A percentile compares a stretch with the other conserved stretches of the same genome.
Conservation (phyloP, 2,888 invertebrate genomes). For the Lithophane leautieri region DNA sequence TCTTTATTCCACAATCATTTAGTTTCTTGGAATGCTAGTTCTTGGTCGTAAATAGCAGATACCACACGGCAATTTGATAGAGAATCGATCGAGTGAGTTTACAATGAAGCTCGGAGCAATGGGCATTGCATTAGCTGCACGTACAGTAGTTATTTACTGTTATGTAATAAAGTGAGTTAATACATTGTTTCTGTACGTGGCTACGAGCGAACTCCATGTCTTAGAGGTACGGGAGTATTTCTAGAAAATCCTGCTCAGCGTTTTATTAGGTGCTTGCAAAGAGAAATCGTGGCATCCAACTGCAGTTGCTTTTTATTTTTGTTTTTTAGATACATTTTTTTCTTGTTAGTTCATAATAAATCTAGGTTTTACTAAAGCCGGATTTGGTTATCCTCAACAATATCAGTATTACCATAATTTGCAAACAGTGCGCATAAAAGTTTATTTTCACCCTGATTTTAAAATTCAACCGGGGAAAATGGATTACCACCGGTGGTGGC, state of each 20-base stretch:
- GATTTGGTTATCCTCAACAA: neutral
- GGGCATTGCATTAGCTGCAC: conserved; percentile 51
- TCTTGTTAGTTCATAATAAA: neutral
- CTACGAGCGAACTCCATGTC: conserved; percentile 22
- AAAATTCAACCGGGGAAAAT: conserved; percentile 44
- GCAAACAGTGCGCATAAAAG: conserved; percentile 26
- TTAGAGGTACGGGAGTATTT: conserved; percentile 31
- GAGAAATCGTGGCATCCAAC: conserved; percentile 30
- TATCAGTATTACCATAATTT: conserved; percentile 26
- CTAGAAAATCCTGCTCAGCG: conserved; percentile 29
- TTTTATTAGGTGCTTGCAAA: conserved; percentile 33
- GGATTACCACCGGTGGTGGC: conserved; percentile 45
- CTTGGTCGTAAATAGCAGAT: conserved; percentile 34
- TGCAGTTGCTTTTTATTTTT: conserved; percentile 6
- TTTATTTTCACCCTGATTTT: conserved; percentile 29
- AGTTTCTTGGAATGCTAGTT: conserved; percentile 32
- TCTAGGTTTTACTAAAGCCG: neutral
- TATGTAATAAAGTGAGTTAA: conserved; percentile 60
- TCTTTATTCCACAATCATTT: conserved; percentile 22
- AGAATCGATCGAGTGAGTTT: conserved; percentile 50
- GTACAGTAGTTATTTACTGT: conserved; percentile 58
- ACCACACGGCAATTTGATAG: conserved; percentile 49
- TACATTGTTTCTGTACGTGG: conserved; percentile 58
- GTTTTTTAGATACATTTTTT: neutral
- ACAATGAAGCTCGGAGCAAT: conserved; percentile 40